These are phyloP conservation scores for Tupaia chinensis DNA, from an alignment of 2,113 vertebrate species.

Conservation along the genomic window DNA sequence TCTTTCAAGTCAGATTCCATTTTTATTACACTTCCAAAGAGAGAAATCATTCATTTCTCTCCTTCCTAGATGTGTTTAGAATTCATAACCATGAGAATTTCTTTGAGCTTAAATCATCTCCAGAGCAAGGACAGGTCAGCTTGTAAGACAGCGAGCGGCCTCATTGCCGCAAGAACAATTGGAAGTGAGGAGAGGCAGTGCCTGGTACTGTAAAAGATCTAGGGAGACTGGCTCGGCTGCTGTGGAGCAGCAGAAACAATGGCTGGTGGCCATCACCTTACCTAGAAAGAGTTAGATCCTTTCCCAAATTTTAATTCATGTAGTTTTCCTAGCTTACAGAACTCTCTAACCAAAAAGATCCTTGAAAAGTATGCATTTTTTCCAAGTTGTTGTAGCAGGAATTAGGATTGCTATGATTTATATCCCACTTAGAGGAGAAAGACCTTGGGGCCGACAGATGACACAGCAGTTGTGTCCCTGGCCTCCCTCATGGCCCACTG, in stretches of 20 bases:
- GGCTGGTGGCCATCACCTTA: not conserved
- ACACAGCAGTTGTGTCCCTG: too few relatives aligned
- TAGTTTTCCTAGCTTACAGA: slow-evolving; percentile 20
- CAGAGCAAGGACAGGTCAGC: not conserved
- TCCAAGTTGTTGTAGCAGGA: not conserved
- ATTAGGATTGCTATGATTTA: slow-evolving; percentile 2
- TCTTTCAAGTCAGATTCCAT: slow-evolving; percentile 43
- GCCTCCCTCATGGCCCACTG: too few relatives aligned
- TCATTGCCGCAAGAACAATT: not conserved
- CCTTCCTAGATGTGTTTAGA: slow-evolving; percentile 47
- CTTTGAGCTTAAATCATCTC: slow-evolving; percentile 44
- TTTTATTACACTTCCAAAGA: slow-evolving; percentile 54
- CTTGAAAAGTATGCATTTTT: slow-evolving; percentile 12
- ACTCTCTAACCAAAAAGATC: not conserved
- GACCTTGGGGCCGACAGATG: too few relatives aligned
- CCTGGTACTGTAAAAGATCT: not conserved
- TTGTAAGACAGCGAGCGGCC: slow-evolving; percentile 1
- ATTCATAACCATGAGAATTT: slow-evolving; percentile 41
- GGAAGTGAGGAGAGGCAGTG: not conserved
- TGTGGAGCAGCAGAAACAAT: not conserved
- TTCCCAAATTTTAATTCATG: slow-evolving; percentile 19
- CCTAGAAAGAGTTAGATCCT: not conserved
- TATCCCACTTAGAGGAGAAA: slow-evolving; percentile 34
- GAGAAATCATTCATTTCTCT: slow-evolving; percentile 11
- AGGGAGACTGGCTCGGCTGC: not conserved